Percentiles rank a stretch among this genome's conserved stretches.
phyloP scores from a whole-genome alignment of 2,888 invertebrate species.

The Parasteatoda lunata region DNA sequence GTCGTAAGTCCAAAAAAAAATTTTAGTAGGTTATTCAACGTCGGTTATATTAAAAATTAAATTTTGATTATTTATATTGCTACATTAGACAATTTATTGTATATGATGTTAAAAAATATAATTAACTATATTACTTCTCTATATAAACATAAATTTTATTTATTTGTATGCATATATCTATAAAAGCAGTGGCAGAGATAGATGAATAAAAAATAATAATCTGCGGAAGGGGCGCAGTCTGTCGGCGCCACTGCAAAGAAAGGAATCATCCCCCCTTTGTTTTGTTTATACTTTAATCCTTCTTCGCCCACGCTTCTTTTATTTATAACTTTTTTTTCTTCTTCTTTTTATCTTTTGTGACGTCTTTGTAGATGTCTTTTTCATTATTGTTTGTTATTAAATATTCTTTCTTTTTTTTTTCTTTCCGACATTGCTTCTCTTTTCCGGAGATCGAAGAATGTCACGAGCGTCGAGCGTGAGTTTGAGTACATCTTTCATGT shows the following conservation, averaged over 20 bases:
- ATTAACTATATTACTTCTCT: too few relatives aligned
- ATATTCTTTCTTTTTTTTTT: slow-evolving; percentile 27
- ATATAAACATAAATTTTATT: neutral
- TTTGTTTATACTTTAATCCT: slow-evolving; percentile 46
- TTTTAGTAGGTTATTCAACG: too few relatives aligned
- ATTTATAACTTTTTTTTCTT: slow-evolving; percentile 30
- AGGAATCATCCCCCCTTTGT: slow-evolving; percentile 18
- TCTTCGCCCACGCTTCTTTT: slow-evolving; percentile 54
- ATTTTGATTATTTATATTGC: too few relatives aligned
- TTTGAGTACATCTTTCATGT: neutral
- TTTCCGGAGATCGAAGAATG: slow-evolving; percentile 24
- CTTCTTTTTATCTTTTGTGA: slow-evolving; percentile 29
- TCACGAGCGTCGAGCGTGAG: slow-evolving; percentile 6
- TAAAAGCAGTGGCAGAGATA: slow-evolving; percentile 8
- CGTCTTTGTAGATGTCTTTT: slow-evolving; percentile 27
- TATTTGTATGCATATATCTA: slow-evolving; percentile 7
- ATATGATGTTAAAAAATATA: too few relatives aligned
- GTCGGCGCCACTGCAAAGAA: slow-evolving; percentile 49
- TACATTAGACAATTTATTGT: too few relatives aligned
- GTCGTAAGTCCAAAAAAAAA: too few relatives aligned
- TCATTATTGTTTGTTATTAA: slow-evolving; percentile 45
- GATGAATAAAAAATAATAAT: slow-evolving; percentile 12
- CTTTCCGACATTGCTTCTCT: neutral
- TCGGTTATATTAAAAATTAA: too few relatives aligned
- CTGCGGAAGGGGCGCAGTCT: slow-evolving; percentile 40